Percentiles rank a stretch among this genome's conserved stretches.
phyloP scores from a whole-genome alignment of 2,797 vertebrate genomes.

The Fratercula arctica region DNA sequence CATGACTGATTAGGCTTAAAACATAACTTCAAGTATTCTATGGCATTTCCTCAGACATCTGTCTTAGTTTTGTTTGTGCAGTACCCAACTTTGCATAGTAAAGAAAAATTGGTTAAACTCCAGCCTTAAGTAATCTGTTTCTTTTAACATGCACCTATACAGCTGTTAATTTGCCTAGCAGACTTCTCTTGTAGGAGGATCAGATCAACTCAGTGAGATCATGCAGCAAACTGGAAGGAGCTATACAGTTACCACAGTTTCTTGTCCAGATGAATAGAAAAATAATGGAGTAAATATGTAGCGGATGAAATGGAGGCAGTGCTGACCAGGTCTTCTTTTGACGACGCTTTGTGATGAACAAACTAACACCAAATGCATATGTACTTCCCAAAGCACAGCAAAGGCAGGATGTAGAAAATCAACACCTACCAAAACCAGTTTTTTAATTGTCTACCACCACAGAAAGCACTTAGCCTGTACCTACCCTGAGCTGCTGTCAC shows the following conservation, averaged over 20 bases:
- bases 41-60: slow-evolving; percentile 68
- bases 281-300: slow-evolving; percentile 72
- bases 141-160: slow-evolving; percentile 87
- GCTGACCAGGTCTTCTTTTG: slow-evolving; percentile 38
- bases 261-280: slow-evolving; percentile 75
- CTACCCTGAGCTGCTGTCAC: neutral
- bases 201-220: slow-evolving; percentile 84
- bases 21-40: slow-evolving; percentile 80
- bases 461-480: slow-evolving; percentile 4
- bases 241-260: slow-evolving; percentile 71
- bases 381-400: slow-evolving; percentile 40
- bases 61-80: slow-evolving; percentile 84
- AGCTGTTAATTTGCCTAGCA: slow-evolving; percentile 79
- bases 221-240: slow-evolving; percentile 84
- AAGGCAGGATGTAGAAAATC: slow-evolving; percentile 13
- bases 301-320: slow-evolving; percentile 75
- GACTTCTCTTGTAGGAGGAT: slow-evolving; percentile 79
- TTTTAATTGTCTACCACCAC: slow-evolving; percentile 8
- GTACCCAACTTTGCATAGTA: slow-evolving; percentile 97
- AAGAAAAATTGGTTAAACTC: slow-evolving; percentile 83
- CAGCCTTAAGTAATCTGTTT: slow-evolving; percentile 67
- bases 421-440: neutral
- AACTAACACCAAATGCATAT: neutral
- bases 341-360: neutral
- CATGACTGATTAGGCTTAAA: slow-evolving; percentile 67